phyloP scores from a whole-genome alignment of 1,140 invertebrate genomes.

The Diabrotica virgifera region DNA sequence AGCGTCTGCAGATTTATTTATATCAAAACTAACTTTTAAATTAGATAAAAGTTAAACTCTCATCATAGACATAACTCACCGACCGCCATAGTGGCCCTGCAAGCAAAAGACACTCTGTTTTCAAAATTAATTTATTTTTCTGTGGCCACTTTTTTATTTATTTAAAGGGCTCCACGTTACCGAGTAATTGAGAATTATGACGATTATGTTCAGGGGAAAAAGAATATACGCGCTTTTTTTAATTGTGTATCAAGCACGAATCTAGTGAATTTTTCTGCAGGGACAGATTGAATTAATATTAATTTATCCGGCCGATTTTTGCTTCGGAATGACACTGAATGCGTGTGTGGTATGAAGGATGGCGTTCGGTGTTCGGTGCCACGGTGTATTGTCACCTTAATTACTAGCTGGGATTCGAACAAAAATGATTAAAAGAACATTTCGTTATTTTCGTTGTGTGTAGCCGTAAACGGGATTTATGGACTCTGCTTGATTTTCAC shows the following conservation, averaged over 20 bases:
- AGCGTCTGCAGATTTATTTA: conserved; percentile 28
- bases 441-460: conserved; percentile 6
- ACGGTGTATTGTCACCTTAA: conserved; percentile 18
- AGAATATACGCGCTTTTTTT: conserved; percentile 34
- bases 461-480: conserved; percentile 16
- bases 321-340: conserved; percentile 14
- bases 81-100: conserved; percentile 15
- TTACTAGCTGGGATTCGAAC: conserved; percentile 16
- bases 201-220: conserved; percentile 33
- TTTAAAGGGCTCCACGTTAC: conserved; percentile 34
- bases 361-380: conserved; percentile 8
- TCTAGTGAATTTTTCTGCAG: conserved; percentile 40
- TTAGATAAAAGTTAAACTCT: conserved; percentile 39
- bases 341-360: conserved; percentile 15
- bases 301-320: conserved; percentile 38
- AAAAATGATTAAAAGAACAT: conserved; percentile 23
- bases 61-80: conserved; percentile 37
- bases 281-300: conserved; percentile 44
- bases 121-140: conserved; percentile 40
- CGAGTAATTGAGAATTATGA: conserved; percentile 43
- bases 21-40: conserved; percentile 37
- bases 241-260: conserved; percentile 25
- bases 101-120: conserved; percentile 32
- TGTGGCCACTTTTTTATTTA: conserved; percentile 39
- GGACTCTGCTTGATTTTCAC: conserved; percentile 18